phyloP scores from a whole-genome alignment of 2,888 invertebrate genomes.

The Pandemis corylana region DNA sequence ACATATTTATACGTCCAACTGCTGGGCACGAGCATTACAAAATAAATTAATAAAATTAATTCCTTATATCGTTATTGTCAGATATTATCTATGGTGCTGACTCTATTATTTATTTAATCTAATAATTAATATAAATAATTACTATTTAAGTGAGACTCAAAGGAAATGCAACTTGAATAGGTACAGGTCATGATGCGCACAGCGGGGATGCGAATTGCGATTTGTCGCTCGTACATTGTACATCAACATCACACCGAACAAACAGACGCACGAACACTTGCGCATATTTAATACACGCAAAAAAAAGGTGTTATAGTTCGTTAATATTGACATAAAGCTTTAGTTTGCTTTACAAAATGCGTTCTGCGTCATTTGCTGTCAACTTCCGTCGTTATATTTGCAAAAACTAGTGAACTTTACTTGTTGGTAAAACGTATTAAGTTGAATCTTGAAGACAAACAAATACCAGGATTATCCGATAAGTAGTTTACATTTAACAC shows the following conservation, averaged over 20 bases:
- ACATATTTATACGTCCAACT: no score
- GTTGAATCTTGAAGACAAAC: not conserved
- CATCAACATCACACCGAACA: not conserved
- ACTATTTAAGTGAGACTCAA: no score
- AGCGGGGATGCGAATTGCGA: not conserved
- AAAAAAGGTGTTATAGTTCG: not conserved
- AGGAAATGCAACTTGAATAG: not conserved
- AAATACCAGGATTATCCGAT: not conserved
- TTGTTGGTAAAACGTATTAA: not conserved
- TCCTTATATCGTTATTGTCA: no score
- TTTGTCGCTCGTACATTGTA: not conserved
- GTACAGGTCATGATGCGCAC: no score
- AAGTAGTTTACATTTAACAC: not conserved
- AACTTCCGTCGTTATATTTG: not conserved
- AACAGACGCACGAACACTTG: constrained; percentile 2
- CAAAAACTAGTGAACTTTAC: no score
- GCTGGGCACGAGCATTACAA: no score
- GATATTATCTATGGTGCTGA: no score
- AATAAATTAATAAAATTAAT: no score
- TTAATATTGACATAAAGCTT: not conserved
- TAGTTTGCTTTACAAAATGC: not conserved
- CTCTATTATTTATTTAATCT: no score
- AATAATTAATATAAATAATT: no score
- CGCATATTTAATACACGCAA: constrained; percentile 4
- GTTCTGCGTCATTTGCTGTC: not conserved